Evolutionary conservation across 2,797 vertebrate genomes (phyloP).

Genomic region (Rallus crepitans): DNA sequence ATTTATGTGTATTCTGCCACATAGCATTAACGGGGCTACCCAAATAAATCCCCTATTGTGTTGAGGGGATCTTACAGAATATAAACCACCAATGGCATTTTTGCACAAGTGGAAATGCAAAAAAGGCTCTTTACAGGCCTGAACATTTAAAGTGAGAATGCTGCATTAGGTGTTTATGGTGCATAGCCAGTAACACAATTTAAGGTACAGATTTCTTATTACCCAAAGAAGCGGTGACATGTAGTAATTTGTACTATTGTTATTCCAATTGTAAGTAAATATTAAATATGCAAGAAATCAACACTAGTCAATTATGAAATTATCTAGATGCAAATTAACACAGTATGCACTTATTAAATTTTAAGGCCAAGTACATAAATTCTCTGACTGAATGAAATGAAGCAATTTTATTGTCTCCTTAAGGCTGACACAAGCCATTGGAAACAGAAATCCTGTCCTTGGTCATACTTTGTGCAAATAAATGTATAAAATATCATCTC

Average conservation of each 20-base stretch:
- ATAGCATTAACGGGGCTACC: background rate
- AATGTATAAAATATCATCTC: background rate
- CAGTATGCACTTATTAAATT: background rate
- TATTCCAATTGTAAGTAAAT: background rate
- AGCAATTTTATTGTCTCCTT: background rate
- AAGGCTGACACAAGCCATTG: background rate
- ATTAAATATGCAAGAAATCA: background rate
- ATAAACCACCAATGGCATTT: background rate
- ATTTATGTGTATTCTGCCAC: background rate
- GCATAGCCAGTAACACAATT: background rate
- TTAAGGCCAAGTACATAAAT: background rate
- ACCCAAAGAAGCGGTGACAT: background rate
- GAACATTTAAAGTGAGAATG: background rate
- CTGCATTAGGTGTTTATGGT: background rate
- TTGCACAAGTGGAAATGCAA: conserved; percentile 1
- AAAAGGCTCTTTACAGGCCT: background rate
- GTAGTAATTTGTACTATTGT: background rate
- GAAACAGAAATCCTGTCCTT: background rate
- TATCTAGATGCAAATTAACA: background rate
- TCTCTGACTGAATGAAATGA: background rate
- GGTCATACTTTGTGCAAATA: background rate
- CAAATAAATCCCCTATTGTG: background rate
- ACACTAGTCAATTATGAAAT: background rate
- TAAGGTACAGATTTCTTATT: background rate
- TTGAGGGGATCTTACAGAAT: background rate